Percentiles rank a stretch among this genome's conserved stretches.
These are phyloP conservation scores for Stegodyphus mimosarum DNA, from an alignment of 1,140 invertebrate species.

Conservation along the genomic window DNA sequence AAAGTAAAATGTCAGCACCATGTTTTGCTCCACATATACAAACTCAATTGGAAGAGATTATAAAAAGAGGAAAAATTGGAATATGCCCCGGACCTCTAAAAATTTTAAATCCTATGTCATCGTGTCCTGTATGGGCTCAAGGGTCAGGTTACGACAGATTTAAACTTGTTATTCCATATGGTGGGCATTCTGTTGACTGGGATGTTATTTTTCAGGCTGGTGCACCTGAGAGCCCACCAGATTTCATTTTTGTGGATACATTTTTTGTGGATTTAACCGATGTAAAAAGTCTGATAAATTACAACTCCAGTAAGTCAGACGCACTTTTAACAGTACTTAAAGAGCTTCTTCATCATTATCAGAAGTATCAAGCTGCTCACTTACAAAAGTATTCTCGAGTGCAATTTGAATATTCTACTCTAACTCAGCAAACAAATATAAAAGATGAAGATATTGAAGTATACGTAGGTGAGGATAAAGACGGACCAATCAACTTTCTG, in stretches of 20 bases:
- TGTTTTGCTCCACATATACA: constrained; percentile 55
- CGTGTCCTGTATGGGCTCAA: constrained; percentile 13
- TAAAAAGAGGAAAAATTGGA: constrained; percentile 50
- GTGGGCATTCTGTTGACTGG: constrained; percentile 67
- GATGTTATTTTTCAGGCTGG: constrained; percentile 67
- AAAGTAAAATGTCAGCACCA: constrained; percentile 27
- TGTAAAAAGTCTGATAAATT: constrained; percentile 64
- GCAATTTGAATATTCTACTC: constrained; percentile 66
- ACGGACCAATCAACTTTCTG: constrained; percentile 67
- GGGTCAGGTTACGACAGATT: constrained; percentile 65
- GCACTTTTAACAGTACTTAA: constrained; percentile 64
- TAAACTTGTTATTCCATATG: constrained; percentile 67
- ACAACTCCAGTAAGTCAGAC: constrained; percentile 63
- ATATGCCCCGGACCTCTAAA: constrained; percentile 58
- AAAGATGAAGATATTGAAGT: constrained; percentile 66
- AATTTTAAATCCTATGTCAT: constrained; percentile 41
- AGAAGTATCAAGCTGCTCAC: constrained; percentile 63
- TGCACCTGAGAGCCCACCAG: constrained; percentile 66
- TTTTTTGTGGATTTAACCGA: constrained; percentile 1
- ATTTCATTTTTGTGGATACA: constrained; percentile 67
- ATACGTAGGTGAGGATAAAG: constrained; percentile 57
- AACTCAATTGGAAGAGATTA: constrained; percentile 52
- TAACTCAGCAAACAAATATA: constrained; percentile 64
- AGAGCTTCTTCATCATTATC: constrained; percentile 65
- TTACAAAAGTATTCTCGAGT: constrained; percentile 64